Conservation (phyloP, 2,797 vertebrate species). For the Lemur catta region DNA sequence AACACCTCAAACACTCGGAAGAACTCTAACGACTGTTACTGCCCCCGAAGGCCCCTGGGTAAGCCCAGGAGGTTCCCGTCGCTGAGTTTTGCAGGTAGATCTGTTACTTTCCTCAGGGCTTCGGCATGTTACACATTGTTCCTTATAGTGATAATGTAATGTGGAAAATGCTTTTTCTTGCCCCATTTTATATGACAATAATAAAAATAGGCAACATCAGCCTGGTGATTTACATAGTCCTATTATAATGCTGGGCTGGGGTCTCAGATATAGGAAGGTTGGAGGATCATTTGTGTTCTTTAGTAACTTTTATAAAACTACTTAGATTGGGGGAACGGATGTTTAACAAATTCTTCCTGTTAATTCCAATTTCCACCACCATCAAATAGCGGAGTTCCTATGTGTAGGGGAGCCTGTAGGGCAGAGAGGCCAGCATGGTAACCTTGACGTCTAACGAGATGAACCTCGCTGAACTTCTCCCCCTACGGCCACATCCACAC, state of each 20-base stretch:
- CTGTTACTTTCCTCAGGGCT: background rate
- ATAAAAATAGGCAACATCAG: background rate
- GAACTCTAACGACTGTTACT: background rate
- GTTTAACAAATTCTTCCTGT: background rate
- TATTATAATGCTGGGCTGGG: background rate
- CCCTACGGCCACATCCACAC: accelerated
- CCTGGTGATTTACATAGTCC: background rate
- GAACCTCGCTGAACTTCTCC: background rate
- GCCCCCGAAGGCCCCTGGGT: background rate
- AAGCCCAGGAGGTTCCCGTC: background rate
- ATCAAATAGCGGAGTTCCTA: background rate
- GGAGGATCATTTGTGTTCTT: background rate
- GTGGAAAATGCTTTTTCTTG: background rate
- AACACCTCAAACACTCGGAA: background rate
- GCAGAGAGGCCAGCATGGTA: background rate
- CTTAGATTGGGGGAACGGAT: background rate
- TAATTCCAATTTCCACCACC: background rate
- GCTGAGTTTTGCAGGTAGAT: background rate
- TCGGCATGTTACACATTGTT: background rate
- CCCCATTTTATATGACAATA: background rate
- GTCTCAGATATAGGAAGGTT: background rate
- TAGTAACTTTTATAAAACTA: background rate
- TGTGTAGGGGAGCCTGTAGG: accelerated
- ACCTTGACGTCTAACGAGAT: background rate
- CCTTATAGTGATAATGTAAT: background rate